Percentiles rank a stretch among this genome's conserved stretches.
Conservation (phyloP, 35 echinoderm and acorn worm genomes). For the Lytechinus pictus region DNA sequence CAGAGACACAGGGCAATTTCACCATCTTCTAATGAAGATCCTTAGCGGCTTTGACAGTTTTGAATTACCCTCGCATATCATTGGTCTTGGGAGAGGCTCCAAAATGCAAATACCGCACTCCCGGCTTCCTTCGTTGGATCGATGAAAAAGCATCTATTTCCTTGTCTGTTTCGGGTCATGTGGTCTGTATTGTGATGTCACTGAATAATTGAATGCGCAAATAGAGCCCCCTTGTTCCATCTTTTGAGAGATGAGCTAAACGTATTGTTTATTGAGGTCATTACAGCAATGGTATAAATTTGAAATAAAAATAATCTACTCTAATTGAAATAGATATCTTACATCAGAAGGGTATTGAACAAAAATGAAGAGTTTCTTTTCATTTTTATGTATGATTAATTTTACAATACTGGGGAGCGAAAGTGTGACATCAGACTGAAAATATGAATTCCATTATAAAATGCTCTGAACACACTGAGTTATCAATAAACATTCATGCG, state of each 20-base stretch:
- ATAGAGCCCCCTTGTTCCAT: background rate
- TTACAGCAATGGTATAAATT: background rate
- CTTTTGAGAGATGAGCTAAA: background rate
- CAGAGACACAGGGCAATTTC: background rate
- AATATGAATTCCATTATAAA: too few species aligned
- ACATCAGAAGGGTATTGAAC: too few species aligned
- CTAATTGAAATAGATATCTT: too few species aligned
- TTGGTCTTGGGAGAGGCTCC: background rate
- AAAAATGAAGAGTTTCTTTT: too few species aligned
- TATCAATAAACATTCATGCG: too few species aligned
- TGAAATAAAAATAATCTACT: background rate
- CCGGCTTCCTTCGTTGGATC: background rate
- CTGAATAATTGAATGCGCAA: background rate
- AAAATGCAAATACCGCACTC: constrained; percentile 18
- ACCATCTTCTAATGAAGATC: background rate
- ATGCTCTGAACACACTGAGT: too few species aligned
- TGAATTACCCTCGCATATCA: background rate
- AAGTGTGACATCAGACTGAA: too few species aligned
- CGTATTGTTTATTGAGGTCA: background rate
- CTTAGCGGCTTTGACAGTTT: constrained; percentile 2
- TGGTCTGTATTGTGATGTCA: background rate
- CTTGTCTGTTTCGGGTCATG: background rate
- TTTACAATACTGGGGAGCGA: too few species aligned
- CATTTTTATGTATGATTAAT: too few species aligned
- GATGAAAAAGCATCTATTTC: background rate